phyloP scores from a whole-genome alignment of 2,797 vertebrate species.

The Chloroceryle inda region DNA sequence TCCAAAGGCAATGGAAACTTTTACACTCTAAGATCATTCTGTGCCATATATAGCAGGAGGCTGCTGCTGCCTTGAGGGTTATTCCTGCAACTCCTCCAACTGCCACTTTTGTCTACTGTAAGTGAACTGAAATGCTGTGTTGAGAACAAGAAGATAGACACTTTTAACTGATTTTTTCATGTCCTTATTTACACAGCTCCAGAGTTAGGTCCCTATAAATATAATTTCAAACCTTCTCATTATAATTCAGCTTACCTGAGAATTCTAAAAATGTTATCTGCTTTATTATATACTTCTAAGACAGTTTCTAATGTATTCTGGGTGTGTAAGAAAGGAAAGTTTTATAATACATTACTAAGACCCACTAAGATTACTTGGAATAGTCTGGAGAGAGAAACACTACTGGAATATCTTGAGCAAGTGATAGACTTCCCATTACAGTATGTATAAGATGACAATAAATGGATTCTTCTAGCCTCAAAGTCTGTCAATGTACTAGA shows the following conservation, averaged over 20 bases:
- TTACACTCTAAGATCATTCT: not conserved
- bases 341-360: not conserved
- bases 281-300: not conserved
- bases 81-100: not conserved
- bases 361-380: not conserved
- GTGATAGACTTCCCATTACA: not conserved
- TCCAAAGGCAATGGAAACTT: not conserved
- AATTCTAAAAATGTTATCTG: not conserved
- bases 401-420: not conserved
- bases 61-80: not conserved
- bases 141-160: not conserved
- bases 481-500: not conserved
- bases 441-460: not conserved
- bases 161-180: not conserved
- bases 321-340: not conserved
- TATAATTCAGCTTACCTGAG: not conserved
- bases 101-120: not conserved
- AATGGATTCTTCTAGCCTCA: not conserved
- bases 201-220: not conserved
- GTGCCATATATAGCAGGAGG: not conserved
- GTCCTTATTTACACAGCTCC: not conserved
- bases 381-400: not conserved
- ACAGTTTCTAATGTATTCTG: not conserved
- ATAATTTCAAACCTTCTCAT: not conserved
- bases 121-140: slow-evolving; percentile 6